Percentiles rank a stretch among this genome's conserved stretches.
These are phyloP conservation scores for Trichonephila clavata DNA, from an alignment of 1,140 invertebrate species.

Conservation along the genomic window DNA sequence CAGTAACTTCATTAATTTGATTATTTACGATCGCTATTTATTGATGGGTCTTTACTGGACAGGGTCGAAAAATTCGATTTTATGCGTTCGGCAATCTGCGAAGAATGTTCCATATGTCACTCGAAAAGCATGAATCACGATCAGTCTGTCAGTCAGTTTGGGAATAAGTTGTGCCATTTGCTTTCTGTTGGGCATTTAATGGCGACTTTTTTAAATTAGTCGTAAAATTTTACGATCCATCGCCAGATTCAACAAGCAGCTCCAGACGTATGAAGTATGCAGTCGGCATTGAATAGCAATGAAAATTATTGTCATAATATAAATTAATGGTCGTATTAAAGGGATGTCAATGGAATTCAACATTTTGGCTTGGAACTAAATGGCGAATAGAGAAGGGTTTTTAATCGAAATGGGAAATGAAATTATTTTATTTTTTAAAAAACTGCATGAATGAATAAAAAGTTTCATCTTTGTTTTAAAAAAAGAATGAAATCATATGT, in stretches of 20 bases:
- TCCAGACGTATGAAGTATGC: background rate
- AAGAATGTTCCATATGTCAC: background rate
- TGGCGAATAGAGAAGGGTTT: too few species aligned
- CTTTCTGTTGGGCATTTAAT: background rate
- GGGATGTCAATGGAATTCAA: background rate
- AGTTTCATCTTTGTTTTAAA: too few species aligned
- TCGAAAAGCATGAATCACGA: background rate
- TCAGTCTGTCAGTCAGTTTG: background rate
- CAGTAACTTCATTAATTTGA: background rate
- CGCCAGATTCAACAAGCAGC: background rate
- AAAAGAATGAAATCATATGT: too few species aligned
- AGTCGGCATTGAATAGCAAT: slow-evolving; percentile 10
- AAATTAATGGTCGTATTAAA: background rate
- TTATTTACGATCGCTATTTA: background rate
- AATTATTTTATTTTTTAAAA: too few species aligned
- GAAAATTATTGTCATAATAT: background rate
- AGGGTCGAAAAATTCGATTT: background rate
- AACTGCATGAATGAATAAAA: too few species aligned
- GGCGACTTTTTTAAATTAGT: background rate
- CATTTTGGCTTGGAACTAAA: too few species aligned
- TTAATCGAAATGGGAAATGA: too few species aligned
- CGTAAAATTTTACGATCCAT: background rate
- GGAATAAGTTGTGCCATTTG: background rate
- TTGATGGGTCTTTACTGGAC: background rate
- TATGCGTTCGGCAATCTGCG: background rate